These are phyloP conservation scores for Cyanoramphus novaezelandiae DNA, from an alignment of 2,113 vertebrate species.

Conservation along the genomic window DNA sequence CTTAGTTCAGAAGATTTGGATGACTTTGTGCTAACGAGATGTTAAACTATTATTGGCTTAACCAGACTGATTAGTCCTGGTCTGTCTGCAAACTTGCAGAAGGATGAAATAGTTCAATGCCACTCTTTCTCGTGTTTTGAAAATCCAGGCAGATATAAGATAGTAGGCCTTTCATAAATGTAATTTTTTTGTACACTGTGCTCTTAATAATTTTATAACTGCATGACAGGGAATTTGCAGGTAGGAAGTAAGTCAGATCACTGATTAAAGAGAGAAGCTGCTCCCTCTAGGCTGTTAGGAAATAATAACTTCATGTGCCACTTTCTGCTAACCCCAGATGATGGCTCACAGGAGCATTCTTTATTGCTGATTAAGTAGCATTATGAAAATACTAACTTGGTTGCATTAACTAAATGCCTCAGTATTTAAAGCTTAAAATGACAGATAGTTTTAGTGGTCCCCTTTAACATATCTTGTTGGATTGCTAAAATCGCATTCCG, in stretches of 20 bases:
- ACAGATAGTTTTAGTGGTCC: constrained; percentile 64
- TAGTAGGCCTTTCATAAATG: constrained; percentile 58
- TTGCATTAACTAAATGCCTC: constrained; percentile 71
- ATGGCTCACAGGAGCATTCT: constrained; percentile 75
- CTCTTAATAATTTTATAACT: constrained; percentile 67
- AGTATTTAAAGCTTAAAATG: constrained; percentile 72
- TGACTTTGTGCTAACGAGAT: not conserved
- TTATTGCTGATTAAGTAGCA: constrained; percentile 76
- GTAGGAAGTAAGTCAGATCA: constrained; percentile 68
- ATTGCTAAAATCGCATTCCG: constrained; percentile 55
- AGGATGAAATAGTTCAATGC: constrained; percentile 46
- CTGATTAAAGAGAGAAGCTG: constrained; percentile 71
- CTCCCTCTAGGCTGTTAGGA: constrained; percentile 75
- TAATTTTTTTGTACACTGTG: constrained; percentile 27
- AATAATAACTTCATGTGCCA: constrained; percentile 75
- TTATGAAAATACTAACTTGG: constrained; percentile 76
- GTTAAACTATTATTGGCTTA: not conserved
- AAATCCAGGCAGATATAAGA: constrained; percentile 59
- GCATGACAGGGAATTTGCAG: constrained; percentile 66
- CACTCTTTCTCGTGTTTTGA: constrained; percentile 35
- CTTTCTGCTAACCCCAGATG: constrained; percentile 71
- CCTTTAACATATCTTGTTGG: constrained; percentile 60
- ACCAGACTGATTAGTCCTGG: constrained; percentile 48
- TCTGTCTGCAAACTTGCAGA: constrained; percentile 33
- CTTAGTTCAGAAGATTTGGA: not conserved